Base-by-base conservation (phyloP, 2,113 vertebrate genomes). In the Hirundichthys speculiger region DNA sequence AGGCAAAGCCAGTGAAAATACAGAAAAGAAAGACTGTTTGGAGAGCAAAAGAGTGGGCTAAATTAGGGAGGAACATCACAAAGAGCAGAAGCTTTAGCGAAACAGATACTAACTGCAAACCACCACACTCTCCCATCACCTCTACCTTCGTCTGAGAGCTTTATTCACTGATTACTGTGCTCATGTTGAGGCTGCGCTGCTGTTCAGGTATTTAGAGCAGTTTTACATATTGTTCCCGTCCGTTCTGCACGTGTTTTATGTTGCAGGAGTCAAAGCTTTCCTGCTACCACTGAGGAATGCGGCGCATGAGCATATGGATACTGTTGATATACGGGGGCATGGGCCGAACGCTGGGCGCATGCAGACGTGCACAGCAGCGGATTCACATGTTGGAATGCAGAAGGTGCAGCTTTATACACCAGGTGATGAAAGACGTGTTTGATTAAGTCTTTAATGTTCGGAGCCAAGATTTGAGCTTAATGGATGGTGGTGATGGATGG, bases 391-490 rank as follows among this genome's bases (percentile, higher is more conserved):
- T 66, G 77, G 74, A 80, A 75, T 61, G 64, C 62, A 50, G 65
- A 45, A 53, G 6, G 47, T 41, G 52, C 39, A 77, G 71, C 22
- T 83, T 83, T 75, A 69, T 80, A 41, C 48, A 66, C 27, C 62
- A 60, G 77, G 56, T 9, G 69, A 78, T 84, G 80, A 90, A 72
- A 82, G 83, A 72, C 46, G 42, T 69, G 25, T 62, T 82, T 91
- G 66, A 90, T 88, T 71, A 79, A 74, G 69, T 67, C 67, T 69
- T 73, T 69, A 55, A 39, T 56, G 41, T 59, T 77, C 53, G 55
- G 73, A 66, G 69, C 55, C 67, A 38, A 39, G 66, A 57, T 30
- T 52, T 67, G 64, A 60, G 64, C 55, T 59, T 77, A 81, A 84
- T 83, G 73, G 54, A 55, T 25, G 54, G 82, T 60, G 80, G 20